These are phyloP conservation scores for Lobophora halterata DNA, from an alignment of 2,888 invertebrate species.

Conservation along the genomic window DNA sequence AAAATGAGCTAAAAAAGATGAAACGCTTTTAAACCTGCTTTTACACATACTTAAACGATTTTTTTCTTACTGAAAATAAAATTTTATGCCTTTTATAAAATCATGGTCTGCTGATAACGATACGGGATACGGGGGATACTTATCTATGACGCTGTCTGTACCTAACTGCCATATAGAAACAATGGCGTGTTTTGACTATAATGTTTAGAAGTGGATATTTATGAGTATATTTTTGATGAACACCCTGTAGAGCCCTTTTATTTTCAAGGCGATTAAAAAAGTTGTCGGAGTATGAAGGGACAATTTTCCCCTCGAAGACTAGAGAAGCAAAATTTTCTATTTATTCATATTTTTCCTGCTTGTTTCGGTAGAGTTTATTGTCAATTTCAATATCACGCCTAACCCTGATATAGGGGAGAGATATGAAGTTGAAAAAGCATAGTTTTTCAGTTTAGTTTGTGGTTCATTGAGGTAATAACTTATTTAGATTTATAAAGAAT, in stretches of 20 bases:
- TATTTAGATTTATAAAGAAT: background rate
- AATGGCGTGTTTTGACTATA: too few species aligned
- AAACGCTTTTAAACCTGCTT: too few species aligned
- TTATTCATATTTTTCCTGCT: conserved; percentile 38
- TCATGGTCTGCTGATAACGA: too few species aligned
- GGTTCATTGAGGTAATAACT: background rate
- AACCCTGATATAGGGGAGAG: conserved; percentile 29
- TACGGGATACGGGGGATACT: too few species aligned
- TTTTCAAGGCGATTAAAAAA: conserved; percentile 61
- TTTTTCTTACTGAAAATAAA: too few species aligned
- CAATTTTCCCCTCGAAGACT: conserved; percentile 39
- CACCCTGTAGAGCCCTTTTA: conserved; percentile 47
- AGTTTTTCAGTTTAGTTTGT: too few species aligned
- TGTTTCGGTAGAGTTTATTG: conserved; percentile 42
- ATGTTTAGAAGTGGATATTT: too few species aligned
- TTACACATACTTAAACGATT: too few species aligned
- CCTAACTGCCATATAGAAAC: too few species aligned
- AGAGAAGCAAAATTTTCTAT: conserved; percentile 32
- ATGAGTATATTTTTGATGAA: conserved; percentile 37
- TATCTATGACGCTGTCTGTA: too few species aligned
- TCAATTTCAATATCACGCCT: conserved; percentile 46
- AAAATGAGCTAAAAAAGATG: too few species aligned
- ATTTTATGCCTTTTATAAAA: too few species aligned
- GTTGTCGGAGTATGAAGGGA: conserved; percentile 47
- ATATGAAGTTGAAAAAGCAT: conserved; percentile 21